phyloP scores from a whole-genome alignment of 2,888 invertebrate genomes.

The Fragum whitleyi region DNA sequence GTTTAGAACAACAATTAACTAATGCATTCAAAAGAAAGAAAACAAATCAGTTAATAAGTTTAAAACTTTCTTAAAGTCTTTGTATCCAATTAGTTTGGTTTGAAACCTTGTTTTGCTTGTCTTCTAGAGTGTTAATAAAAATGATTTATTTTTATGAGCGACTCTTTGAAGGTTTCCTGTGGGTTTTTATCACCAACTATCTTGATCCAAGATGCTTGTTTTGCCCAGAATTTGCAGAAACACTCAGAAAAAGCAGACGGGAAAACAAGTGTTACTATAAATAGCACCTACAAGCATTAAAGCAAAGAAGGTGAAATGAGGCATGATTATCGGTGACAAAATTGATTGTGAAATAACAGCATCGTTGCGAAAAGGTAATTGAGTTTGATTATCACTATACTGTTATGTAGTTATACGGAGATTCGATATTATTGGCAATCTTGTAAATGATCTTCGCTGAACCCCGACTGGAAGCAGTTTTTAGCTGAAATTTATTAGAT shows the following conservation, averaged over 20 bases:
- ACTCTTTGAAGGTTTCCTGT: neutral
- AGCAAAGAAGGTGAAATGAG: constrained; percentile 53
- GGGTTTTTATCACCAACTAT: constrained; percentile 8
- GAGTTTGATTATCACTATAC: constrained; percentile 39
- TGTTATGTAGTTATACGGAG: constrained; percentile 27
- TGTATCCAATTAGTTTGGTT: too few relatives aligned
- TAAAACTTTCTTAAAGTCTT: too few relatives aligned
- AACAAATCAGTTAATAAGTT: too few relatives aligned
- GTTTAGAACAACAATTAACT: too few relatives aligned
- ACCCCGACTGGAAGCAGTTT: constrained; percentile 20
- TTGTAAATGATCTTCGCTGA: constrained; percentile 19
- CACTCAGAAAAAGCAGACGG: constrained; percentile 19
- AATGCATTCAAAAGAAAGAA: too few relatives aligned
- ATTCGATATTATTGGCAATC: constrained; percentile 29
- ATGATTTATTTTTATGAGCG: neutral
- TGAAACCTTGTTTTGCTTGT: too few relatives aligned
- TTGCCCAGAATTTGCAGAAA: neutral
- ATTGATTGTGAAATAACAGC: constrained; percentile 52
- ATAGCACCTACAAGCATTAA: constrained; percentile 57
- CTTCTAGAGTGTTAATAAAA: neutral
- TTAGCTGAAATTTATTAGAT: constrained; percentile 23
- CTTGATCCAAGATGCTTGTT: neutral
- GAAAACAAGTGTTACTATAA: constrained; percentile 56
- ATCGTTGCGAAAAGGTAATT: constrained; percentile 45
- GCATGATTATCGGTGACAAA: constrained; percentile 55